These are phyloP conservation scores for Hydractinia symbiolongicarpus DNA, from an alignment of 30 jellyfish, hydroid and myxozoan species.

Conservation along the genomic window DNA sequence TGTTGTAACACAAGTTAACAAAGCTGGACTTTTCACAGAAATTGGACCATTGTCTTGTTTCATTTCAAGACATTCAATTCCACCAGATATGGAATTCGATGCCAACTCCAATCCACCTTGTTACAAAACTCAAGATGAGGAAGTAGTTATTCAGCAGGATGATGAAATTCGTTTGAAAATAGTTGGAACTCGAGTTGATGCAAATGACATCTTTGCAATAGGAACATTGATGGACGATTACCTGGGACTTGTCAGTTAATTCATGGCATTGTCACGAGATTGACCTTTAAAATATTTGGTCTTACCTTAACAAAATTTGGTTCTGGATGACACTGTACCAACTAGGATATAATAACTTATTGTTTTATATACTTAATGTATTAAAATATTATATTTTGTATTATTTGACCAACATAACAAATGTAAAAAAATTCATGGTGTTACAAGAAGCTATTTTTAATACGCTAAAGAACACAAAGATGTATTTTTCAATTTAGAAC, in stretches of 20 bases:
- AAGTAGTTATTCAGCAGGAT: conserved; percentile 84
- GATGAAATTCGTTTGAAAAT: conserved; percentile 86
- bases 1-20: conserved; percentile 97
- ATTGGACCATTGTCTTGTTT: conserved; percentile 98
- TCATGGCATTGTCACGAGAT: neutral
- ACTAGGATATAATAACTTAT: too few species aligned
- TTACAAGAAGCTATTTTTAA: too few species aligned
- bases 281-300: too few species aligned
- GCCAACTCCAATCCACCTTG: conserved; percentile 92
- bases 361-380: too few species aligned
- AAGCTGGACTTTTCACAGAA: conserved; percentile 98
- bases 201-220: conserved; percentile 97
- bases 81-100: conserved; percentile 93
- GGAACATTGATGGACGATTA: conserved; percentile 98
- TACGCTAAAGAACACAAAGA: too few species aligned
- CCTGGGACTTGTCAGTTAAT: conserved; percentile 55
- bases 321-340: neutral
- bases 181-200: conserved; percentile 97
- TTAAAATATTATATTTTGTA: too few species aligned
- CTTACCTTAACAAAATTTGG: too few species aligned
- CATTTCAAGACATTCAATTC: conserved; percentile 96
- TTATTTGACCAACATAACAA: too few species aligned
- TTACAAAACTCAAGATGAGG: conserved; percentile 84
- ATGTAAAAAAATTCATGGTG: too few species aligned
- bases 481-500: too few species aligned